Evolutionary conservation across 2,113 vertebrate species (phyloP).

Genomic region (Psephotus haematonotus): DNA sequence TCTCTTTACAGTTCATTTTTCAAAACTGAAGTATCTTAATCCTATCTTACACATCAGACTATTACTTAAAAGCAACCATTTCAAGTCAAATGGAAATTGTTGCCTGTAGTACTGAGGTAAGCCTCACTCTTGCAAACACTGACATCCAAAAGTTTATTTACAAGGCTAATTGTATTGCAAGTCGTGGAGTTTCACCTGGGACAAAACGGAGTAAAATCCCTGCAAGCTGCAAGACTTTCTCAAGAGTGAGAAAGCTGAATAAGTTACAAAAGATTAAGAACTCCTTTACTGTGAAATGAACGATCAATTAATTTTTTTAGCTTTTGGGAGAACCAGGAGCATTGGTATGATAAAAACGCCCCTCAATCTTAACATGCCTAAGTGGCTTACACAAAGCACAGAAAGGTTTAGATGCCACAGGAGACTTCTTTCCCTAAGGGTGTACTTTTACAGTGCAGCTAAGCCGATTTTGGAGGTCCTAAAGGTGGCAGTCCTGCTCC

Average conservation of each 20-base stretch:
- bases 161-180: not conserved
- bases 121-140: not conserved
- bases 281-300: not conserved
- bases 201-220: not conserved
- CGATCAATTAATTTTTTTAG: not conserved
- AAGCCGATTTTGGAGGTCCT: not conserved
- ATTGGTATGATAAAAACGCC: not conserved
- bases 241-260: not conserved
- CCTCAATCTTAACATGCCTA: not conserved
- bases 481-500: not conserved
- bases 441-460: not conserved
- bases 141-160: not conserved
- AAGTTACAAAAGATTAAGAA: not conserved
- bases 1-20: not conserved
- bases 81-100: not conserved
- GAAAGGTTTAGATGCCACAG: not conserved
- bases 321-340: not conserved
- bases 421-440: not conserved
- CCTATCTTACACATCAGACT: not conserved
- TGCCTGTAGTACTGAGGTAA: not conserved
- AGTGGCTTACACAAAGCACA: not conserved
- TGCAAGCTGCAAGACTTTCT: not conserved
- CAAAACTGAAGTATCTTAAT: not conserved
- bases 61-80: not conserved
- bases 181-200: not conserved